phyloP scores from a whole-genome alignment of 2,888 invertebrate genomes.

The Schizaphis graminum region DNA sequence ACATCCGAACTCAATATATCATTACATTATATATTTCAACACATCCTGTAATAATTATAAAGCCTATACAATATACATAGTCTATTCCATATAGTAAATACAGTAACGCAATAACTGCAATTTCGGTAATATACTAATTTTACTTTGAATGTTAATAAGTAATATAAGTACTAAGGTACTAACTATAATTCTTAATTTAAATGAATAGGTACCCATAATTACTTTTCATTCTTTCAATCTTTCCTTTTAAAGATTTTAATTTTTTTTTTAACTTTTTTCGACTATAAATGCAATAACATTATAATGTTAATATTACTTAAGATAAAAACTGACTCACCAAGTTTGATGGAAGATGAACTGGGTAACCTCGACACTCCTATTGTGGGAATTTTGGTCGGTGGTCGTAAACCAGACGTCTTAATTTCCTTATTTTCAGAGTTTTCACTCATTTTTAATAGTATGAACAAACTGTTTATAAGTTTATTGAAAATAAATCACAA shows the following conservation, averaged over 20 bases:
- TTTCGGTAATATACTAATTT: not conserved
- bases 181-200: not conserved
- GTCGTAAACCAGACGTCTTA: slow-evolving; percentile 77
- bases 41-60: slow-evolving; percentile 27
- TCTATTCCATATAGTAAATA: not conserved
- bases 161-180: not conserved
- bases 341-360: slow-evolving; percentile 60
- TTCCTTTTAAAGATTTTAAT: not conserved
- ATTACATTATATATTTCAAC: slow-evolving; percentile 47
- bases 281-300: not conserved
- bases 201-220: not conserved
- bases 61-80: not conserved
- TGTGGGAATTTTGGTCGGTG: slow-evolving; percentile 76
- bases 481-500: slow-evolving; percentile 13
- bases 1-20: slow-evolving; percentile 52
- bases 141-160: not conserved
- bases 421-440: slow-evolving; percentile 58
- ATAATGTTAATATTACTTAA: not conserved
- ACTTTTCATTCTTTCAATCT: not conserved
- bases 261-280: not conserved
- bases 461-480: not conserved
- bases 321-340: slow-evolving; percentile 48
- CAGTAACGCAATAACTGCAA: not conserved
- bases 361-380: slow-evolving; percentile 63
- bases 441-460: slow-evolving; percentile 52